phyloP scores from a whole-genome alignment of 1,140 invertebrate species.

The Leptopilina boulardi region DNA sequence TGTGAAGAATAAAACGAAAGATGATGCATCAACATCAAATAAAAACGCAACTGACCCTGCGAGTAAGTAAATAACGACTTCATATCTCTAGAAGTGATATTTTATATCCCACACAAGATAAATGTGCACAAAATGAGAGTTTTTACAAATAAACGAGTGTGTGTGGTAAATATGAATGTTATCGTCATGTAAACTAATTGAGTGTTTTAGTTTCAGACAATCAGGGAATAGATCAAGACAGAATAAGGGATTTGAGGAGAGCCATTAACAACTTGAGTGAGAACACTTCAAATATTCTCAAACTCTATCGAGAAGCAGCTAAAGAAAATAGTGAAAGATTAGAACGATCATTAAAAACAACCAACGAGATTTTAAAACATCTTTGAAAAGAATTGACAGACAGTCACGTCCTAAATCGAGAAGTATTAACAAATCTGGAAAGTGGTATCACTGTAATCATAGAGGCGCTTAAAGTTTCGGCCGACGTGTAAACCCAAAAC shows the following conservation, averaged over 20 bases:
- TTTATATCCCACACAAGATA: not conserved
- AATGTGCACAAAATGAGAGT: not conserved
- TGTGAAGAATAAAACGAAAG: not conserved
- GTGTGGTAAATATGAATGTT: not conserved
- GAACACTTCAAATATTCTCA: not conserved
- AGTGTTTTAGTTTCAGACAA: constrained; percentile 2
- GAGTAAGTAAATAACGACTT: not conserved
- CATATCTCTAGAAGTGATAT: not conserved
- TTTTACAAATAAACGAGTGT: not conserved
- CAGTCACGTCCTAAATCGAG: not conserved
- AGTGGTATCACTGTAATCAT: not conserved
- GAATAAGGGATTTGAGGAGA: not conserved
- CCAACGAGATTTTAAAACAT: not conserved
- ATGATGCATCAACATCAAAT: not conserved
- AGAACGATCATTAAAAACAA: not conserved
- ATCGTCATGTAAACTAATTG: not conserved
- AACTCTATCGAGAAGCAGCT: not conserved
- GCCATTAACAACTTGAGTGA: not conserved
- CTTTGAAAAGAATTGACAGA: not conserved
- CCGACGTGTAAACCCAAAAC: too few species aligned
- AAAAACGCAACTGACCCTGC: not conserved
- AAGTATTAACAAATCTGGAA: not conserved
- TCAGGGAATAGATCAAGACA: not conserved
- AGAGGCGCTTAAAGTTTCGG: too few species aligned
- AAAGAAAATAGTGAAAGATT: not conserved